Conservation (phyloP, 2,888 invertebrate species). For the Meteorus cinctellus region DNA sequence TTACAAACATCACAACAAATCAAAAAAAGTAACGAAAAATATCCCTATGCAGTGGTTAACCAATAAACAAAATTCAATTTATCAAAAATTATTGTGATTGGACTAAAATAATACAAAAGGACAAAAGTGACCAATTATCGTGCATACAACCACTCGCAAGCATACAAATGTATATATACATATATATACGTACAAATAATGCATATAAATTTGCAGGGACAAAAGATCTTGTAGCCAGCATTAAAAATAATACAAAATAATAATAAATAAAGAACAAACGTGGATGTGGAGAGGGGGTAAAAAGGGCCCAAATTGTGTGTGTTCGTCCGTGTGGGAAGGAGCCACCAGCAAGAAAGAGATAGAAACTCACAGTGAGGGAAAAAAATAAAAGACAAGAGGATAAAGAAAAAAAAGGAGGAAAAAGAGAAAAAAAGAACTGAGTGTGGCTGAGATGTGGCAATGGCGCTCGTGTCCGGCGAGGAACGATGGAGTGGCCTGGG, state of each 20-base stretch:
- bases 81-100: constrained; percentile 3
- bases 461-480: constrained; percentile 63
- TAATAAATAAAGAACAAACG: constrained; percentile 6
- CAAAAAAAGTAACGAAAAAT: neutral
- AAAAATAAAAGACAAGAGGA: constrained; percentile 44
- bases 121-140: constrained; percentile 4
- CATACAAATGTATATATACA: neutral
- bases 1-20: neutral
- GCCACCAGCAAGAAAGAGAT: neutral
- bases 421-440: constrained; percentile 40
- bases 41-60: neutral
- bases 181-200: neutral
- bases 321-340: neutral
- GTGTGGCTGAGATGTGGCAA: constrained; percentile 62
- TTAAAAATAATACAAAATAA: neutral
- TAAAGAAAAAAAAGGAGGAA: constrained; percentile 40
- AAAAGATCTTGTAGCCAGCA: constrained; percentile 1
- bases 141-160: neutral
- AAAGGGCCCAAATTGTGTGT: constrained; percentile 3
- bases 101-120: neutral
- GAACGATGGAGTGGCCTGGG: constrained; percentile 55
- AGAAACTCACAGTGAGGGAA: constrained; percentile 4
- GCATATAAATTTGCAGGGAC: constrained; percentile 2
- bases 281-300: neutral
- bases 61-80: neutral